These are phyloP conservation scores for Drosophila anceps DNA, from an alignment of 2,888 invertebrate genomes.

Conservation along the genomic window DNA sequence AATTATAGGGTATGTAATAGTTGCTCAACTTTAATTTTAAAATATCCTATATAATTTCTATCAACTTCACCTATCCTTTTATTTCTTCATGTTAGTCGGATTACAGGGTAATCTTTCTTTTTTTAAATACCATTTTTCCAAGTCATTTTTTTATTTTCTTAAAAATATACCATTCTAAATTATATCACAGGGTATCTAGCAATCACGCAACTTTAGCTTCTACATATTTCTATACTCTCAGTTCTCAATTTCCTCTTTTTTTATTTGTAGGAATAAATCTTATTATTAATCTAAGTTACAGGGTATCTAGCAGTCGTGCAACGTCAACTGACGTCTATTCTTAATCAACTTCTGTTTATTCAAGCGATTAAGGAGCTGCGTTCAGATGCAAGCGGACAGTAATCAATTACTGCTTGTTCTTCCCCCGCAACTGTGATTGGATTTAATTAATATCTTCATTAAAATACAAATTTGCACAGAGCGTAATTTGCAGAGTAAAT, in stretches of 20 bases:
- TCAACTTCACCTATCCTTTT: too few relatives aligned
- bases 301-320: neutral
- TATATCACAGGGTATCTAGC: too few relatives aligned
- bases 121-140: too few relatives aligned
- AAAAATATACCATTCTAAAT: too few relatives aligned
- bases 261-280: neutral
- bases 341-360: constrained; percentile 9
- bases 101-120: too few relatives aligned
- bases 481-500: constrained; percentile 54
- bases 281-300: neutral
- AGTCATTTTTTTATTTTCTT: too few relatives aligned
- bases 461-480: constrained; percentile 43
- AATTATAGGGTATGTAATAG: neutral
- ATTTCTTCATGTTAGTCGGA: too few relatives aligned
- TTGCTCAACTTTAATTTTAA: neutral
- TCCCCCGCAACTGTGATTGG: neutral
- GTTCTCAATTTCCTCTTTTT: neutral
- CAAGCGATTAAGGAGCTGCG: constrained; percentile 27
- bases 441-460: constrained; percentile 53
- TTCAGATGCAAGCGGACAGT: neutral
- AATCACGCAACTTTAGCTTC: neutral
- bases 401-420: constrained; percentile 7
- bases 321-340: neutral
- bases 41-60: too few relatives aligned
- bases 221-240: neutral